A percentile compares a stretch with the other conserved stretches of the same genome.
phyloP scores from a whole-genome alignment of 1,140 invertebrate species.

The Rhopalosiphum padi region DNA sequence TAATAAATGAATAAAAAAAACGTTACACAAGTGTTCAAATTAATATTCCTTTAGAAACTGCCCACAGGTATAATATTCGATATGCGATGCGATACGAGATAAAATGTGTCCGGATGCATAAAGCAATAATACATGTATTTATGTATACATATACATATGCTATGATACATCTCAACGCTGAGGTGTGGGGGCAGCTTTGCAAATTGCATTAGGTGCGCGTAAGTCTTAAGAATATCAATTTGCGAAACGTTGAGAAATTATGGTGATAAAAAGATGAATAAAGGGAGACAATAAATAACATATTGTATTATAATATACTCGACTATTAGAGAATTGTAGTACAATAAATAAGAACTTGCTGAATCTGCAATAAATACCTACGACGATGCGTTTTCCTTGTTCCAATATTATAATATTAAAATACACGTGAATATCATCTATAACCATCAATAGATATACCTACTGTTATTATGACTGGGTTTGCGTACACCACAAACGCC shows the following conservation, averaged over 20 bases:
- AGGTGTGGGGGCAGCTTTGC: neutral
- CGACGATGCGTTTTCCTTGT: too few species aligned
- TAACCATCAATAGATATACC: too few species aligned
- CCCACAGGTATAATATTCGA: neutral
- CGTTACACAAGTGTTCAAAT: neutral
- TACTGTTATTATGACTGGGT: too few species aligned
- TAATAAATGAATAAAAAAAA: neutral
- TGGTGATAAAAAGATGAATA: neutral
- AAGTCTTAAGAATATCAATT: neutral
- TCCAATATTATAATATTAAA: too few species aligned
- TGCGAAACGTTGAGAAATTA: neutral
- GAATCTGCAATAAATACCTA: too few species aligned
- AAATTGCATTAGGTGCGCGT: neutral
- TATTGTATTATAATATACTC: neutral
- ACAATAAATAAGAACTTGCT: too few species aligned
- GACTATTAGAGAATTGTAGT: neutral
- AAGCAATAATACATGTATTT: neutral
- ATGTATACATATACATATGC: neutral
- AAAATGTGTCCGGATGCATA: neutral
- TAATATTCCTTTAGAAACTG: neutral
- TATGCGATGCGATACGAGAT: neutral
- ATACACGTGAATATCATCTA: too few species aligned
- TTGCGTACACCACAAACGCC: too few species aligned
- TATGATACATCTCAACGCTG: neutral
- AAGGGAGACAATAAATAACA: neutral